Evolutionary conservation across 2,113 vertebrate genomes (phyloP), one percentile per base, ranked within the genome.

Genomic region (Hylia prasina): DNA sequence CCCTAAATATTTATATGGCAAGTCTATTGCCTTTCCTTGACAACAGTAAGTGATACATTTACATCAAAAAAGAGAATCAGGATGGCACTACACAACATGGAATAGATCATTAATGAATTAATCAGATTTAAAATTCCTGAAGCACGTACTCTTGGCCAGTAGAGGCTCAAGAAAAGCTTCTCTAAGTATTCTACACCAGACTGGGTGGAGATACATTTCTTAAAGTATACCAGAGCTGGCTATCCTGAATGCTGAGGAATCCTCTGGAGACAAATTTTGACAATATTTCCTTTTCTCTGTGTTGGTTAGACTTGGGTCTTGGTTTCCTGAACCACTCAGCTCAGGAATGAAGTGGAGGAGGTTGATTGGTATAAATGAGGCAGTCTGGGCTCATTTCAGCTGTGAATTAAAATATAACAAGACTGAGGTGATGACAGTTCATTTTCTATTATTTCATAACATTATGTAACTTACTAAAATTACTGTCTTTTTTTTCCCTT

Each of bases 401-500:
- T 70, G 42, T 61, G 78, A 93, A 96, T 95, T 94, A 94, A 94
- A 93, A 93, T 94, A 85, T 72, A 94, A 85, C 57, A 66, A 85
- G 94, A 77, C 45, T 57, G 70, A 81, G 33, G 51, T 5, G 8
- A 91, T 6, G 85, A 86, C 76, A 92, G 85, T 75, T 97, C 60
- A 66, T 93, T 87, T 96, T 87, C 66, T 82, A 91, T 89, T 95
- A 90, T 88, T 94, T 89, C 64, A 60, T 77, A 95, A 73, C 69
- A 69, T 97, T 95, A 89, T 85, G 50, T 94, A 91, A 89, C 82
- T 69, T 90, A 80, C 87, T 91, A 93, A 96, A 96, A 93, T 95
- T 90, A 89, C 53, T 23, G 42, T 44, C 50, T 35, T 33, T 37
- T 77, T 50, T 63, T 7, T 1, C 9, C 6, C 15, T 9, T 91